phyloP scores from a whole-genome alignment of 2,113 vertebrate genomes.

The Sinocyclocheilus grahami region DNA sequence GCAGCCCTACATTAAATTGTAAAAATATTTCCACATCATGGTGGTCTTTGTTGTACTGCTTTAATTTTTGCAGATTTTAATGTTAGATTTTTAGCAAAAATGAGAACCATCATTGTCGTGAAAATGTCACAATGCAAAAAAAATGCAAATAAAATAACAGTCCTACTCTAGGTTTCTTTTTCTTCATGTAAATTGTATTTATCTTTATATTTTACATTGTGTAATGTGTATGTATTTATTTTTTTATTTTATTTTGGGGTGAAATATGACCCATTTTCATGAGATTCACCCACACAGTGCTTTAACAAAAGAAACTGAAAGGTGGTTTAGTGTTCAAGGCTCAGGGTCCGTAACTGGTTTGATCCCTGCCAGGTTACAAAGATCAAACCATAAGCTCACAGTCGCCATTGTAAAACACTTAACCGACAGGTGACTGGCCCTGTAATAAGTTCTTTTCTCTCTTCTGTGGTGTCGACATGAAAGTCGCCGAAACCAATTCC shows the following conservation, averaged over 20 bases:
- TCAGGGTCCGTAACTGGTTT: not conserved
- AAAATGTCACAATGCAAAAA: not conserved
- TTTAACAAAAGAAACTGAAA: not conserved
- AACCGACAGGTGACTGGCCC: not conserved
- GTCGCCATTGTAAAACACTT: not conserved
- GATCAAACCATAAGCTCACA: not conserved
- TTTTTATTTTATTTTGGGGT: not conserved
- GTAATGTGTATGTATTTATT: too few species aligned
- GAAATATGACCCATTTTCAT: not conserved
- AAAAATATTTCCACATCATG: too few species aligned
- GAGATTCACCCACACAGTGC: not conserved
- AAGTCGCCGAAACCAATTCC: not conserved
- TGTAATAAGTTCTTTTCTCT: not conserved
- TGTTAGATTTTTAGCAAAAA: not conserved
- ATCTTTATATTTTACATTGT: not conserved
- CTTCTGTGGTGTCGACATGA: not conserved
- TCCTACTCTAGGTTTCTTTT: not conserved
- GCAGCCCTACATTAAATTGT: too few species aligned
- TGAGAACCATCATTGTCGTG: not conserved
- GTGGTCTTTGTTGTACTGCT: not conserved
- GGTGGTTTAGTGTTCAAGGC: not conserved
- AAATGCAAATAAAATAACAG: not conserved
- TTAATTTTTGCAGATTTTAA: not conserved
- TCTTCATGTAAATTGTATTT: not conserved
- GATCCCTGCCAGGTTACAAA: not conserved